Evolutionary conservation across 2,113 vertebrate species (phyloP).

Genomic region (Eira barbara): DNA sequence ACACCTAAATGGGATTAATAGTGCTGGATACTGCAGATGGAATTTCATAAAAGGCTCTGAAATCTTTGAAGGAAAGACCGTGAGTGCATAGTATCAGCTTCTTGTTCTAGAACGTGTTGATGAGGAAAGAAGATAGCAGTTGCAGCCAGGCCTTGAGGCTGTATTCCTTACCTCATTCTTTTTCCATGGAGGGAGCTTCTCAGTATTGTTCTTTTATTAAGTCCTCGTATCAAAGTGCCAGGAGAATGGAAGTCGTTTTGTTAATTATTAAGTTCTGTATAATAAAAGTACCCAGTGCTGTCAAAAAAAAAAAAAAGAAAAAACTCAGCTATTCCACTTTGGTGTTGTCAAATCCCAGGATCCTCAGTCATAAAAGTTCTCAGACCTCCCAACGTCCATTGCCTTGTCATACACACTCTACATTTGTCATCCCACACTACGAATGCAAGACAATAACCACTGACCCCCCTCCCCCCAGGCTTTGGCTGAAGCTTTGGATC

Average conservation of each 20-base stretch:
- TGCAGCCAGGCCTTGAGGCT: not conserved
- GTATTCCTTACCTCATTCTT: not conserved
- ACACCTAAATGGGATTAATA: constrained; percentile 94
- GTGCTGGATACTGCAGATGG: not conserved
- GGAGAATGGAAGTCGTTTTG: not conserved
- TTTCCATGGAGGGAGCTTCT: not conserved
- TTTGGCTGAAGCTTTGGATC: not conserved
- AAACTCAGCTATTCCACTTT: not conserved
- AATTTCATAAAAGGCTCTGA: not conserved
- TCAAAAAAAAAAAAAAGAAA: too few species aligned
- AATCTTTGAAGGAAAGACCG: not conserved
- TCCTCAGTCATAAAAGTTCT: too few species aligned
- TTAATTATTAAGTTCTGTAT: constrained; percentile 26
- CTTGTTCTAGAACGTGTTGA: not conserved
- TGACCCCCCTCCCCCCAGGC: not conserved
- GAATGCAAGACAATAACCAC: accelerated
- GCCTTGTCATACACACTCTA: accelerated
- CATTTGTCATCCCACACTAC: not conserved
- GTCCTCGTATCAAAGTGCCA: constrained; percentile 3
- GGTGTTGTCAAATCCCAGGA: not conserved
- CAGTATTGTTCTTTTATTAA: constrained; percentile 29
- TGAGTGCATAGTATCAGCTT: not conserved
- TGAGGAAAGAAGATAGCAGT: not conserved
- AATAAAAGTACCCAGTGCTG: constrained; percentile 25
- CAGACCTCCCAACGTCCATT: not conserved